phyloP scores from a whole-genome alignment of 2,113 vertebrate genomes.

The Tragelaphus strepsiceros region DNA sequence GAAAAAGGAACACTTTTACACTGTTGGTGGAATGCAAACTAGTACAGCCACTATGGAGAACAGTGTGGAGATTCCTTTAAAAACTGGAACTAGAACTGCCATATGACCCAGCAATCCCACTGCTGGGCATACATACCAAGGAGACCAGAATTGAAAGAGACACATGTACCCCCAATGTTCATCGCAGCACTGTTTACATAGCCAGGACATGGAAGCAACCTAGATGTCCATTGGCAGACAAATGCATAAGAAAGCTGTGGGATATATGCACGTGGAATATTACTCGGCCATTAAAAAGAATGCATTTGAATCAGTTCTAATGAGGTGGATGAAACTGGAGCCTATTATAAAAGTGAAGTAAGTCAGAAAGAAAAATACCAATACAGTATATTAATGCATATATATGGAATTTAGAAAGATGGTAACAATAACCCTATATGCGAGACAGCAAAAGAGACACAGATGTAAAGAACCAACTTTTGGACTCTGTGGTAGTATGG shows the following conservation, averaged over 20 bases:
- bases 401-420: not conserved
- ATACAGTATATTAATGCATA: not conserved
- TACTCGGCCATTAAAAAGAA: not conserved
- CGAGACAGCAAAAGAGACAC: not conserved
- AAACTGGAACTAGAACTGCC: not conserved
- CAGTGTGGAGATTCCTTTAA: not conserved
- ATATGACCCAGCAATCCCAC: not conserved
- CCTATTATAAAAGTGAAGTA: not conserved
- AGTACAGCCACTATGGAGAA: not conserved
- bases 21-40: not conserved
- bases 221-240: rapidly evolving
- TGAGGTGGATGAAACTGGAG: not conserved
- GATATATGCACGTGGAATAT: not conserved
- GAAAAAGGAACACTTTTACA: not conserved
- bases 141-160: not conserved
- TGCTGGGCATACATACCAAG: not conserved
- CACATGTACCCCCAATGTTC: not conserved
- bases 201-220: not conserved
- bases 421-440: not conserved
- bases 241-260: not conserved
- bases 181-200: not conserved
- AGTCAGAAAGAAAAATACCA: not conserved
- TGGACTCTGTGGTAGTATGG: not conserved
- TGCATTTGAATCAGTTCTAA: not conserved
- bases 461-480: not conserved